Evolutionary conservation across 2,888 invertebrate genomes (phyloP).

Genomic region (Adineta ricciae): DNA sequence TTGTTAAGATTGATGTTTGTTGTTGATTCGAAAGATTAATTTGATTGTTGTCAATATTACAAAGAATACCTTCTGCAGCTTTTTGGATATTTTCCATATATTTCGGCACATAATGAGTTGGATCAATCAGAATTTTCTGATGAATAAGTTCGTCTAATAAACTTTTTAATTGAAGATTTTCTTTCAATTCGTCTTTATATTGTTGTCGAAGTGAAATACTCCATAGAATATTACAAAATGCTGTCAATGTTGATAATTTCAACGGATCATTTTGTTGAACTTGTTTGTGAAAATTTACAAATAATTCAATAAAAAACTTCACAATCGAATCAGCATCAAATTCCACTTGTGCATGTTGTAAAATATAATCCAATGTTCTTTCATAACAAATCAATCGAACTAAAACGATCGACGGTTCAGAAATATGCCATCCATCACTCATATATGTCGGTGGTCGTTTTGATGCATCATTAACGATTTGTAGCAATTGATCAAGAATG

Average conservation of each 20-base stretch:
- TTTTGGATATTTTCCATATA: neutral
- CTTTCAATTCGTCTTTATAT: neutral
- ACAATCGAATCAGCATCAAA: neutral
- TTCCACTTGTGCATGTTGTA: neutral
- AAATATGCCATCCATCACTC: neutral
- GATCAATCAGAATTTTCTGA: neutral
- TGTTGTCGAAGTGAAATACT: neutral
- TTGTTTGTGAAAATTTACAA: neutral
- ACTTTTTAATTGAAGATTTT: neutral
- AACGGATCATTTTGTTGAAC: neutral
- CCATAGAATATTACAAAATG: neutral
- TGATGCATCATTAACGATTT: neutral
- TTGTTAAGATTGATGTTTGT: neutral
- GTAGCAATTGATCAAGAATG: neutral
- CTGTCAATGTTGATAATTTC: neutral
- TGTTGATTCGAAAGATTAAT: neutral
- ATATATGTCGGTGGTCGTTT: neutral
- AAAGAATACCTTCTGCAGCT: neutral
- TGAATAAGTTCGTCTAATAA: neutral
- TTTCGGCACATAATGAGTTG: neutral
- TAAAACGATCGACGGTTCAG: neutral
- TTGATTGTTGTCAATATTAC: neutral
- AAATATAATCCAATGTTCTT: neutral
- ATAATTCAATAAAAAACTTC: neutral
- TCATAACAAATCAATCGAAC: neutral